phyloP scores from a whole-genome alignment of 2,113 vertebrate genomes.

The Rhegmatorhina hoffmannsi region DNA sequence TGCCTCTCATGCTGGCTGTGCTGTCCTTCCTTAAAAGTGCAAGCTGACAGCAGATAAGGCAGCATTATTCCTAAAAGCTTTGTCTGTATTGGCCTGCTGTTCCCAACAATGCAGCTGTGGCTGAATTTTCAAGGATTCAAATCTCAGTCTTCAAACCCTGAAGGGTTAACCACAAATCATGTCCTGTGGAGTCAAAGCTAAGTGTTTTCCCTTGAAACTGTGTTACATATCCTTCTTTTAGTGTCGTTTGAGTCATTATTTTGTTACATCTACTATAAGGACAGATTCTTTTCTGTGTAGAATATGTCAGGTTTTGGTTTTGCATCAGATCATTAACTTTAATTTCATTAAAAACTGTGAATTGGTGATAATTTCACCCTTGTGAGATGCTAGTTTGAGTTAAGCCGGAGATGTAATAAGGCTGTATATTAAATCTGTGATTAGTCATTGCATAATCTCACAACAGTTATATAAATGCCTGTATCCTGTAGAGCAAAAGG shows the following conservation, averaged over 20 bases:
- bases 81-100: not conserved
- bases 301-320: not conserved
- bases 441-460: constrained; percentile 3
- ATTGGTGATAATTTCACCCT: not conserved
- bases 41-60: not conserved
- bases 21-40: not conserved
- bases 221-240: not conserved
- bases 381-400: not conserved
- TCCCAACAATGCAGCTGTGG: not conserved
- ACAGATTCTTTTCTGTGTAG: not conserved
- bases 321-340: not conserved
- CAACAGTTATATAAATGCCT: not conserved
- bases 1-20: not conserved
- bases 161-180: not conserved
- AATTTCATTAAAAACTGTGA: not conserved
- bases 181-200: not conserved
- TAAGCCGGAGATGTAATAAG: not conserved
- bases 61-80: not conserved
- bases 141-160: not conserved
- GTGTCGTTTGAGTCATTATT: not conserved
- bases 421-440: not conserved
- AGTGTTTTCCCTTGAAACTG: not conserved
- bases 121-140: not conserved
- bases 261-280: not conserved
- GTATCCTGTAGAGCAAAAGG: not conserved